Percentiles rank a stretch among this genome's conserved stretches.
phyloP scores from a whole-genome alignment of 2,113 vertebrate genomes.

The Pimephales promelas region DNA sequence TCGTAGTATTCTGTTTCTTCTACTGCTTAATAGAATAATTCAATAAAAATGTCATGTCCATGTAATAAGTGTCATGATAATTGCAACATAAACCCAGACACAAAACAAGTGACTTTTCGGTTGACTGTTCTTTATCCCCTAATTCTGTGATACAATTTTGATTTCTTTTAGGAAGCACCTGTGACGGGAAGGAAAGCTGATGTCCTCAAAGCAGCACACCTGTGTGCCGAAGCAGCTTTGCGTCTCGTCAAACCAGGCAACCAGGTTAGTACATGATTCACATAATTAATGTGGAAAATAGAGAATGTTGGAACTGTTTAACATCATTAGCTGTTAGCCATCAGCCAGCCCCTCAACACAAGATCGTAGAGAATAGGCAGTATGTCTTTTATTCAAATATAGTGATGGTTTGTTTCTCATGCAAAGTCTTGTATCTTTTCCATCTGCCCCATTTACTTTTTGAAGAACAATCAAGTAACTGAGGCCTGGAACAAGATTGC shows the following conservation, averaged over 20 bases:
- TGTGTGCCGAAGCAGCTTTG: slow-evolving; percentile 93
- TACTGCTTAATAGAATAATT: not conserved
- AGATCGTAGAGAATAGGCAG: not conserved
- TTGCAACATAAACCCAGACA: not conserved
- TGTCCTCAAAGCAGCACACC: slow-evolving; percentile 91
- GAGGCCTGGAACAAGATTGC: slow-evolving; percentile 98
- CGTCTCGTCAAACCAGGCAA: slow-evolving; percentile 97
- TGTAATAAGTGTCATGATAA: not conserved
- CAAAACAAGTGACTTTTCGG: not conserved
- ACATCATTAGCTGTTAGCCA: not conserved
- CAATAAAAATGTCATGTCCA: not conserved
- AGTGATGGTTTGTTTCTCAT: not conserved
- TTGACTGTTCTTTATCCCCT: not conserved
- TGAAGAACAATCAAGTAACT: slow-evolving; percentile 93
- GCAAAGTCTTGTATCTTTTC: not conserved
- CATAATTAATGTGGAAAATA: not conserved
- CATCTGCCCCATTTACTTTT: not conserved
- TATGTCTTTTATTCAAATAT: not conserved
- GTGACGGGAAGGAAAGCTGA: slow-evolving; percentile 92
- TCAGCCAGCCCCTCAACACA: not conserved
- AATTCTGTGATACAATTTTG: not conserved
- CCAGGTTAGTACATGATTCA: slow-evolving; percentile 77
- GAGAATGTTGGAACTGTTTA: not conserved
- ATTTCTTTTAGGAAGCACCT: slow-evolving; percentile 80
- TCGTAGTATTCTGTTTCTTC: not conserved